phyloP scores from a whole-genome alignment of 2,797 vertebrate genomes.

The Sus cebifrons region DNA sequence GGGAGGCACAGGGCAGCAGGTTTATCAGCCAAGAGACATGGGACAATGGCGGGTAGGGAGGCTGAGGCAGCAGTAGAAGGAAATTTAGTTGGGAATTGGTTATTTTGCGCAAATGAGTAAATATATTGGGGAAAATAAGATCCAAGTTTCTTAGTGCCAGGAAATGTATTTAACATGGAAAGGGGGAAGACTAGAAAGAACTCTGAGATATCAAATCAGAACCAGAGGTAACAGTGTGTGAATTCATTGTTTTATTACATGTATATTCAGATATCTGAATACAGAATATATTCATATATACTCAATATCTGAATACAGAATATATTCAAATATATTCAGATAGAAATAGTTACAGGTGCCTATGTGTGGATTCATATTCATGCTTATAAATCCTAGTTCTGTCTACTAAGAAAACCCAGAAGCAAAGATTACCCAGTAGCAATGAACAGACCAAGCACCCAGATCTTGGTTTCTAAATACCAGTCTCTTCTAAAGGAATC shows the following conservation, averaged over 20 bases:
- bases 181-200: background rate
- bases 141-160: background rate
- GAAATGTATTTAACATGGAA: background rate
- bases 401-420: background rate
- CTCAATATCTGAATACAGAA: too few species aligned
- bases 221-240: background rate
- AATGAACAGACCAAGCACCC: background rate
- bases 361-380: background rate
- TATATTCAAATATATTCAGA: background rate
- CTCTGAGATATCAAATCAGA: background rate
- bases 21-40: background rate
- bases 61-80: background rate
- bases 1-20: background rate
- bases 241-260: background rate
- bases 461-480: constrained; percentile 26
- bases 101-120: background rate
- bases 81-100: background rate
- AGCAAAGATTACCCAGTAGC: background rate
- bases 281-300: too few species aligned
- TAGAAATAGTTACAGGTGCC: background rate
- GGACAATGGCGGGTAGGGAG: background rate
- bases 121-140: background rate
- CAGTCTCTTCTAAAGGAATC: background rate
- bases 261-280: too few species aligned
- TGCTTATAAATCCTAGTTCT: background rate